Conservation (phyloP, 2,797 vertebrate species). For the Lateolabrax maculatus region DNA sequence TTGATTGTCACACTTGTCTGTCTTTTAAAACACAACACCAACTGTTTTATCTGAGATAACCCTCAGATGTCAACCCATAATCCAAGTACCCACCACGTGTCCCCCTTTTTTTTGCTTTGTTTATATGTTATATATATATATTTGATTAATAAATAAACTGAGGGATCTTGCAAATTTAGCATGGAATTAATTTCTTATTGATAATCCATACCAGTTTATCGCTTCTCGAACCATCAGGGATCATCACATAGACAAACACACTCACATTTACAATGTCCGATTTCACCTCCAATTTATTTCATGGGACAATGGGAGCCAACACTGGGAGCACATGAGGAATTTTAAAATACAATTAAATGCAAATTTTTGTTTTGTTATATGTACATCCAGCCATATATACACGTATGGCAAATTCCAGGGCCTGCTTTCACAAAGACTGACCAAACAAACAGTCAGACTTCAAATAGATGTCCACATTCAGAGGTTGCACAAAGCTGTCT, state of each 20-base stretch:
- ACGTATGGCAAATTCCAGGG: not conserved
- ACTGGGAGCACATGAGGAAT: not conserved
- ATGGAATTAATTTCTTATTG: constrained; percentile 3
- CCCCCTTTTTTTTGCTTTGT: not conserved
- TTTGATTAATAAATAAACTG: no score
- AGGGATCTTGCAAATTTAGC: not conserved
- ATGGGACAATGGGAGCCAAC: not conserved
- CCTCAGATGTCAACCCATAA: constrained; percentile 13
- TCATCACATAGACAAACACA: constrained; percentile 1
- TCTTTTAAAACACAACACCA: constrained; percentile 29
- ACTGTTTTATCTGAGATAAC: constrained; percentile 22
- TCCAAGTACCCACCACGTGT: not conserved
- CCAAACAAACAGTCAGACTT: not conserved
- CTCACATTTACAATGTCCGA: not conserved
- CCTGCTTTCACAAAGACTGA: constrained; percentile 2
- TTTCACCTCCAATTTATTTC: constrained; percentile 6
- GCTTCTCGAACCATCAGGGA: not conserved
- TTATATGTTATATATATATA: no score
- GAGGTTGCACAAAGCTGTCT: not conserved
- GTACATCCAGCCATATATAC: not conserved
- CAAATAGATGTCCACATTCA: not conserved
- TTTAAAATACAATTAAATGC: not conserved
- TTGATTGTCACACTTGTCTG: constrained; percentile 41
- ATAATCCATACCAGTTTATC: not conserved
- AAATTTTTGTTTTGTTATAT: not conserved